Percentiles rank a stretch among this genome's conserved stretches.
Evolutionary conservation across 35 echinoderm and acorn worm genomes (phyloP).

Genomic region (Diadema setosum): DNA sequence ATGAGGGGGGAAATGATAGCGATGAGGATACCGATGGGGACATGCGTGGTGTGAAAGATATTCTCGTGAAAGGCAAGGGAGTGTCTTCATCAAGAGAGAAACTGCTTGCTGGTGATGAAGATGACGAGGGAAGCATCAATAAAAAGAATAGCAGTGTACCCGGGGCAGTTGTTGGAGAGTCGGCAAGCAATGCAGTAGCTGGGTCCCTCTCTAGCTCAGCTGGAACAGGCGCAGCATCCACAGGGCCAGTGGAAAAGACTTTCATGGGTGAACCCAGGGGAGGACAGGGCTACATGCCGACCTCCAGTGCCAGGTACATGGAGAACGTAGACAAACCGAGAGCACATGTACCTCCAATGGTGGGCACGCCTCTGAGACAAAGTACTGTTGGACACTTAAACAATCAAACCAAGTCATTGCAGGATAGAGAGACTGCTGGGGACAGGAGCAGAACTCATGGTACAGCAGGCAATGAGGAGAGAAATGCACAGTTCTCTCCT

Average conservation of each 20-base stretch:
- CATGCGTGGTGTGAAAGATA: too few relatives aligned
- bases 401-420: not conserved
- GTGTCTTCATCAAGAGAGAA: too few relatives aligned
- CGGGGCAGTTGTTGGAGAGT: not conserved
- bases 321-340: not conserved
- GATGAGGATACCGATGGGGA: too few relatives aligned
- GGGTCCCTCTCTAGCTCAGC: too few relatives aligned
- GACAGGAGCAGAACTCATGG: not conserved
- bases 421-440: not conserved
- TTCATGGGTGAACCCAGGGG: not conserved
- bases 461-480: not conserved
- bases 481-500: not conserved
- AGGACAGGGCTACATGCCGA: not conserved
- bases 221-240: too few relatives aligned
- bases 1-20: not conserved
- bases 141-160: not conserved
- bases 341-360: conserved; percentile 1
- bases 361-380: not conserved
- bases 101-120: too few relatives aligned
- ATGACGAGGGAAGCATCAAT: not conserved
- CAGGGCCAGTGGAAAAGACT: not conserved
- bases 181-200: not conserved
- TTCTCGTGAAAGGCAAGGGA: too few relatives aligned
- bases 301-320: not conserved
- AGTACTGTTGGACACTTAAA: not conserved